Base-by-base conservation (phyloP, 2,888 invertebrate species). In the Ellobium chinense region DNA sequence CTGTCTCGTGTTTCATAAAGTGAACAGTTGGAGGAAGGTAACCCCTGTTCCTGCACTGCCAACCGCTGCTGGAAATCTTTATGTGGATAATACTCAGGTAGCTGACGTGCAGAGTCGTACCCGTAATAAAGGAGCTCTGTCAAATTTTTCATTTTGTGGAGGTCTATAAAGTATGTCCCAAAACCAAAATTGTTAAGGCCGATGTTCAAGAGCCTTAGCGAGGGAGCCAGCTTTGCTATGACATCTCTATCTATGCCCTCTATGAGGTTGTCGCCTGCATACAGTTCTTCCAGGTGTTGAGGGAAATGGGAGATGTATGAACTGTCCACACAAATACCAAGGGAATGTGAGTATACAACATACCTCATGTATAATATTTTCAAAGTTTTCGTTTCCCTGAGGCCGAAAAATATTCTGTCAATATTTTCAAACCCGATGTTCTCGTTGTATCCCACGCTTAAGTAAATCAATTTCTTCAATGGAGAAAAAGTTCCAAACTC, bases 151-250 rank as follows among this genome's bases (percentile, higher is more conserved):
- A 75, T 12, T n/a, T 39, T 36, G 3, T 14, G 29, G 12, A 75
- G 39, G 39, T 75, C 62, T 37, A n/a, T 9, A 2, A 75, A 46
- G 27, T 62, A 75, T 12, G 63, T 75, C 7, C 74, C 74, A 34
- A 75, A 75, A 14, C 62, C 63, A 62, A 62, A 37, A 2, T n/a
- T 29, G 39, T 75, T 75, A 21, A 62, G 37, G 29, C 74, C 63
- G 12, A 75, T 12, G 27, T 62, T 27, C 24, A 75, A 14, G 24
- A 29, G 37, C 29, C 29, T 75, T 34, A 75, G 29, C 7, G 27
- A 4, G 2, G 18, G 18, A 12, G 72, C 29, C 14, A 62, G 56
- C 24, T 60, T 60, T 60, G 7, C n/a, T 9, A 75, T 63, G 7
- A 75, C 21, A 3, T 27, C 7, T 9, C 63, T 14, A 34, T 73